Base-by-base conservation (phyloP, 2,113 vertebrate genomes). In the Ornithorhynchus anatinus region DNA sequence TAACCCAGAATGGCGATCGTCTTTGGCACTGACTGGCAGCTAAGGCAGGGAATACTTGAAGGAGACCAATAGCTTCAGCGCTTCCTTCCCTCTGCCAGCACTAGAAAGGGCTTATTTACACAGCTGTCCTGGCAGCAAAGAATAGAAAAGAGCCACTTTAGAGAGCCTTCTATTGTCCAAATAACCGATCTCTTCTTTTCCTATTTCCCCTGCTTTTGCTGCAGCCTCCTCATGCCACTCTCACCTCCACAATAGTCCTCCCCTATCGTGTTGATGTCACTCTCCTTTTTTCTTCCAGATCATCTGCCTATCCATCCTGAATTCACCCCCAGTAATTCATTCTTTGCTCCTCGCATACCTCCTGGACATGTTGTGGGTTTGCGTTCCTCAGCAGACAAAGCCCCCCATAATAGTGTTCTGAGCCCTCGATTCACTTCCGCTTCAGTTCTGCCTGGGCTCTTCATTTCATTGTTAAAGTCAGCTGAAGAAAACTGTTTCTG, bases 401-500 rank as follows among this genome's bases (percentile, higher is more conserved):
- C 43, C 68, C 62, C 50, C 80, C 78, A 75, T 68, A 68, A 75
- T 81, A 77, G 70, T 53, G 67, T 56, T 56, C 4, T 33, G 79
- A 35, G 51, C 44, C 64, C 43, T 40, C 75, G 67, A 59, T 64
- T 80, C 60, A 70, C 67, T 77, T 84, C 62, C 73, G 70, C 59
- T 77, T 67, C 60, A 79, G 73, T 53, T 52, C 59, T 72, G 51
- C 62, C 74, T 81, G 69, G 54, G 62, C 48, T 69, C 72, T 79
- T 57, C 22, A 75, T 69, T 52, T 80, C 67, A 59, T 75, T 69
- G 75, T 51, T 70, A 69, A 72, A 66, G 57, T 61, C 67, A 70
- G 60, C 57, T 84, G 40, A 59, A 70, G 77, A 77, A 75, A 42
- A 72, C 67, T 72, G 79, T 81, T 84, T 85, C 81, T 83, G 73